Percentiles rank a stretch among this genome's conserved stretches.
These are phyloP conservation scores for Spongilla lacustris DNA, from an alignment of 37 sponge, comb jelly and placozoan species.

Conservation along the genomic window DNA sequence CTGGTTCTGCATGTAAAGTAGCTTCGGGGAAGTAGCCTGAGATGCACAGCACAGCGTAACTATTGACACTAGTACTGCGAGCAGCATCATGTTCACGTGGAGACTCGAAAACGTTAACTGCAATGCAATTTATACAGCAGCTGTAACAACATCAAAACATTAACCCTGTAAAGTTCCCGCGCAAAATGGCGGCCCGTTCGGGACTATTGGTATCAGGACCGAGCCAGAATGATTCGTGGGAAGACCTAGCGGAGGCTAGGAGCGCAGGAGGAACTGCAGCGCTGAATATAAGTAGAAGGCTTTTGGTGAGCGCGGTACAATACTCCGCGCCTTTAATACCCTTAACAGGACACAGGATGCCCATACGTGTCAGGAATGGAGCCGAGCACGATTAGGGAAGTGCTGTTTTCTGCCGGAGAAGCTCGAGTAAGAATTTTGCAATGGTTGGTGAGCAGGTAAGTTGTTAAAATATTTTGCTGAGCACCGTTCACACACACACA, in stretches of 20 bases:
- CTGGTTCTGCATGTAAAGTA: slow-evolving; percentile 39
- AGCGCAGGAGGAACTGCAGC: neutral
- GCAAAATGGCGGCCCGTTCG: neutral
- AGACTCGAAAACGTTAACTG: no score
- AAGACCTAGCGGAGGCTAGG: neutral
- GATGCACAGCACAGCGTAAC: no score
- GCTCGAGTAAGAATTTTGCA: slow-evolving; percentile 59
- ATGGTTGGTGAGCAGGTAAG: slow-evolving; percentile 74
- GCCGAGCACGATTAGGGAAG: slow-evolving; percentile 35
- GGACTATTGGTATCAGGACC: neutral
- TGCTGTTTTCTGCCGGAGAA: slow-evolving; percentile 72
- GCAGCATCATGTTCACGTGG: no score
- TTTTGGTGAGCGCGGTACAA: neutral
- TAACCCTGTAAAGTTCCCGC: neutral
- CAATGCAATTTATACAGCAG: no score
- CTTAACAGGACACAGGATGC: slow-evolving; percentile 56
- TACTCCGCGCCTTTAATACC: neutral
- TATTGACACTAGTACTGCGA: no score
- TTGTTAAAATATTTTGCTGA: neutral
- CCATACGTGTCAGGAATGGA: slow-evolving; percentile 67
- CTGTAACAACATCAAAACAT: neutral
- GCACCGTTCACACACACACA: neutral
- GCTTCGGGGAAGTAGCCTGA: slow-evolving; percentile 12
- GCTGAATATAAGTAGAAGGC: no score
- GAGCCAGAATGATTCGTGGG: neutral